These are phyloP conservation scores for Lithophane socia DNA, from an alignment of 2,888 invertebrate genomes.

Conservation along the genomic window DNA sequence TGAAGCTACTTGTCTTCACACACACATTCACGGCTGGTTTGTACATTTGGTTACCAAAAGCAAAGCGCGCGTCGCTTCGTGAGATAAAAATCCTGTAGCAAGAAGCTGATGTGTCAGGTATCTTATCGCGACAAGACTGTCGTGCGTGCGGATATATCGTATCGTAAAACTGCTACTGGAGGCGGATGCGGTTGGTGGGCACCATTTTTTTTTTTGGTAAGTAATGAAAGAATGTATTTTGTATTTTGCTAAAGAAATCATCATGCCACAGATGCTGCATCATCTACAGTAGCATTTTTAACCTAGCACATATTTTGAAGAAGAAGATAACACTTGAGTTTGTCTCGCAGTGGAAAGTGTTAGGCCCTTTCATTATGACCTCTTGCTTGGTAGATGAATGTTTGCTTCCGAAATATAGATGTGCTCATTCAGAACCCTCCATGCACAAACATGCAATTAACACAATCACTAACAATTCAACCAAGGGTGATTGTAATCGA, in stretches of 20 bases:
- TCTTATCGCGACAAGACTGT: conserved; percentile 36
- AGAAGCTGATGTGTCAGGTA: conserved; percentile 39
- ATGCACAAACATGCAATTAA: neutral
- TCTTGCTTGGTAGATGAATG: too few species aligned
- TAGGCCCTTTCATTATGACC: too few species aligned
- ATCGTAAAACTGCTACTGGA: conserved; percentile 18
- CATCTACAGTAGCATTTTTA: neutral
- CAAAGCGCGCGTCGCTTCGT: too few species aligned
- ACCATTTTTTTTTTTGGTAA: neutral
- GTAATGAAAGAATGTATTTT: neutral
- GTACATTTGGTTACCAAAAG: too few species aligned
- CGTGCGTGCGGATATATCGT: neutral
- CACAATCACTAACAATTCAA: too few species aligned
- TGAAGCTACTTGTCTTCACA: too few species aligned
- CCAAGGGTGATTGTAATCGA: neutral
- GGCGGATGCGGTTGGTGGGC: conserved; percentile 10
- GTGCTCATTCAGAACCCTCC: neutral
- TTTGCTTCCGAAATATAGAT: too few species aligned
- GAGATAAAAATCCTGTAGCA: conserved; percentile 9
- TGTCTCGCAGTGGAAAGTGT: neutral
- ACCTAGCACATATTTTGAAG: too few species aligned
- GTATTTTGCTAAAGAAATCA: neutral
- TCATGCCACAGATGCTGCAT: too few species aligned
- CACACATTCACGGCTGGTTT: too few species aligned
- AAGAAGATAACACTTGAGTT: neutral